Conservation (phyloP, 2,888 invertebrate species). For the Aproaerema taeniolella region DNA sequence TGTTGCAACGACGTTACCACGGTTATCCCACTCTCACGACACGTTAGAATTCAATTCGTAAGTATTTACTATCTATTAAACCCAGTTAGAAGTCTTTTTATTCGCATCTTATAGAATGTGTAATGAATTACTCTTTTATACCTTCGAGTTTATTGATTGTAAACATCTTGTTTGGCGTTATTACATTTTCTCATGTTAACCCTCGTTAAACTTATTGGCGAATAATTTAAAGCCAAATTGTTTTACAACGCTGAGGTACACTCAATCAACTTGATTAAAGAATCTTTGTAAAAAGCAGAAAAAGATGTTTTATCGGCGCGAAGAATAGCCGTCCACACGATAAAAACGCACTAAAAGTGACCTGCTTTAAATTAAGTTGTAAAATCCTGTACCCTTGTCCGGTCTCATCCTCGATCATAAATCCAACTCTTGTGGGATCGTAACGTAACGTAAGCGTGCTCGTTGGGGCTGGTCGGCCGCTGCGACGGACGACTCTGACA, state of each 20-base stretch:
- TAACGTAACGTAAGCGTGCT: conserved; percentile 62
- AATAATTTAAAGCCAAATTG: conserved; percentile 10
- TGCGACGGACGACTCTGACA: conserved; percentile 46
- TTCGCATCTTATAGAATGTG: not conserved
- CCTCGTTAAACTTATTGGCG: not conserved
- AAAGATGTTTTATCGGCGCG: conserved; percentile 20
- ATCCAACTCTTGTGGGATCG: conserved; percentile 58
- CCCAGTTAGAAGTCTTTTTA: not conserved
- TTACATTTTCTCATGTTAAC: too few relatives aligned
- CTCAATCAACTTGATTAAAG: conserved; percentile 4
- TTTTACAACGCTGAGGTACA: conserved; percentile 7
- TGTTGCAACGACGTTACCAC: conserved; percentile 24
- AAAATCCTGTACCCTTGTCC: conserved; percentile 48
- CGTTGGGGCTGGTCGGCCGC: conserved; percentile 20
- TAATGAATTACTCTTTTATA: not conserved
- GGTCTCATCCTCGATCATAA: conserved; percentile 51
- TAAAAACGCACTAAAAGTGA: conserved; percentile 38
- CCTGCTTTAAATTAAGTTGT: conserved; percentile 65
- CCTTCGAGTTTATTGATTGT: too few relatives aligned
- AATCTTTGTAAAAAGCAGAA: conserved; percentile 10
- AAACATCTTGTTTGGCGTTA: too few relatives aligned
- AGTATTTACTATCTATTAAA: conserved; percentile 3
- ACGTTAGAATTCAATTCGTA: not conserved
- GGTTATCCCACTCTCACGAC: conserved; percentile 11
- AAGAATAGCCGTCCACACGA: conserved; percentile 25